Base-by-base conservation (phyloP, 2,888 invertebrate species). In the Clivina fossor region DNA sequence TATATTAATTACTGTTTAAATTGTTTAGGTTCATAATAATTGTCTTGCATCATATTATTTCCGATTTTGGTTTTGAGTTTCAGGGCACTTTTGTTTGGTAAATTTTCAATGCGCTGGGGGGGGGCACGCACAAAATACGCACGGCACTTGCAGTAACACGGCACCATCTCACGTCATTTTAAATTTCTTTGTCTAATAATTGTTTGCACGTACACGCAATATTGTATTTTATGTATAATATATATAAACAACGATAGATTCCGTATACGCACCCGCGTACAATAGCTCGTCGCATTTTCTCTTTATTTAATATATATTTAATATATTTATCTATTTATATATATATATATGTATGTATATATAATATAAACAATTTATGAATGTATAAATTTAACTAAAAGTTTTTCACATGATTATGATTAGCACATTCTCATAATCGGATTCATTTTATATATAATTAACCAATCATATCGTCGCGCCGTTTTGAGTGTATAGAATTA, bases 381-480 rank as follows among this genome's bases (percentile, higher is more conserved):
- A 50, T 70, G 70, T 72, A 71, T 70, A 71, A 73, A 71, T 71
- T 69, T 68, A 70, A 68, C 71, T 70, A 72, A 62, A 55, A 65
- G 65, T 67, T 64, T 65, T 41, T 50, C 35, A n/a, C 44, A 55
- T 40, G 47, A 55, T 55, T 54, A 53, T 18, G 43, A 43, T 24
- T 24, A 26, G 53, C 37, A 44, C 43, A n/a, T 35, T 32, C n/a
- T 51, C 28, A 56, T 56, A 49, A 49, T 56, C 56, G n/a, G n/a
- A 49, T 43, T n/a, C n/a, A 16, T 40, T 40, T 19, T 40, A 20
- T 40, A 19, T 40, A 19, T 40, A 20, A 19, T 40, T 40, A 4
- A 38, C 38, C n/a, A n/a, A 38, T 16, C 15, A 38, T 38, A 38
- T 18, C 15, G 18, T n/a, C 16, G 38, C n/a, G 18, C 16, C 8